Percentiles rank a stretch among this genome's conserved stretches.
phyloP scores from a whole-genome alignment of 1,140 invertebrate genomes.

The Diorhabda carinulata region DNA sequence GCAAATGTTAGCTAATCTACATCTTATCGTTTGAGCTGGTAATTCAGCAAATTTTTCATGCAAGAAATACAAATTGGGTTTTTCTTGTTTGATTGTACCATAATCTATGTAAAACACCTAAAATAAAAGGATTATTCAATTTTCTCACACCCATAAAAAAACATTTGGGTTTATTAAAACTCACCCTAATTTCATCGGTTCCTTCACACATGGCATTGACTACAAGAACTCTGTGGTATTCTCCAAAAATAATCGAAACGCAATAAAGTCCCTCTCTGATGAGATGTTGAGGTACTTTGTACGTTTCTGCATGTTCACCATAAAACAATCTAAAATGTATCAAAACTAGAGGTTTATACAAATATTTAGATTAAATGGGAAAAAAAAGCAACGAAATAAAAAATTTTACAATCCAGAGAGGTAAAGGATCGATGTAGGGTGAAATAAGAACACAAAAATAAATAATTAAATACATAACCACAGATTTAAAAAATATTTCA shows the following conservation, averaged over 20 bases:
- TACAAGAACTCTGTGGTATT: slow-evolving; percentile 36
- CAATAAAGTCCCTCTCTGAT: slow-evolving; percentile 34
- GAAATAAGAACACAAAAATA: too few species aligned
- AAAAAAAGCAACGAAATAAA: too few species aligned
- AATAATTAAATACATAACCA: too few species aligned
- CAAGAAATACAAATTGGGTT: slow-evolving; percentile 32
- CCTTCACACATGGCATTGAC: slow-evolving; percentile 25
- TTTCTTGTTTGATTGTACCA: slow-evolving; percentile 32
- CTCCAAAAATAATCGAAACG: slow-evolving; percentile 24
- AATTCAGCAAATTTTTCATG: slow-evolving; percentile 29
- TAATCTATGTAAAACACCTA: slow-evolving; percentile 40
- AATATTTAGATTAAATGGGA: too few species aligned
- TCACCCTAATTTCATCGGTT: slow-evolving; percentile 28
- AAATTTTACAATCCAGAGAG: too few species aligned
- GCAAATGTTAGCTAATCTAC: slow-evolving; percentile 31
- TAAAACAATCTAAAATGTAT: slow-evolving; percentile 27
- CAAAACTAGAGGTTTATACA: too few species aligned
- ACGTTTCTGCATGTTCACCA: slow-evolving; percentile 9
- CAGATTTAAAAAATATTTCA: too few species aligned
- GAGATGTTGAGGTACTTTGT: slow-evolving; percentile 21
- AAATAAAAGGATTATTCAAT: slow-evolving; percentile 4
- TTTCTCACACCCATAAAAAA: background rate
- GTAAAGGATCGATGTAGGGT: too few species aligned
- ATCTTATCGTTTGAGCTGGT: slow-evolving; percentile 35
- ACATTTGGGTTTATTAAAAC: background rate